Conservation (phyloP, 2,113 vertebrate genomes). For the Spilogale gracilis region DNA sequence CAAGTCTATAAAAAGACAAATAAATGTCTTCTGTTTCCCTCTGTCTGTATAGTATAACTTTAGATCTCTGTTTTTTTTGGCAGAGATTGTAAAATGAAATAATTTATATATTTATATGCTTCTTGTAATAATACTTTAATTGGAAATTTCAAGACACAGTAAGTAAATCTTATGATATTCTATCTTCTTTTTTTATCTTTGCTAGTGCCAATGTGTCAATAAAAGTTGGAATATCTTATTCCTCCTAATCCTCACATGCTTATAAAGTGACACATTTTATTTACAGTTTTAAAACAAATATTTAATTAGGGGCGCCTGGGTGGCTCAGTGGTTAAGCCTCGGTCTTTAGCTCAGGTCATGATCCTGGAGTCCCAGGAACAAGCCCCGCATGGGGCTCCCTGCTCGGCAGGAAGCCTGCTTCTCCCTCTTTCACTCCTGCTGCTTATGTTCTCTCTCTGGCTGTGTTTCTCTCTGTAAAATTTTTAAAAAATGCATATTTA, state of each 20-base stretch:
- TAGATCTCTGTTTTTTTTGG: neutral
- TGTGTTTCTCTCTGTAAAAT: no score
- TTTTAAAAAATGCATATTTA: neutral
- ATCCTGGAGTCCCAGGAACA: no score
- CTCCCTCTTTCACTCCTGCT: no score
- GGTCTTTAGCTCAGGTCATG: no score
- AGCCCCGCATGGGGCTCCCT: no score
- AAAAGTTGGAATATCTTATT: slow-evolving; percentile 48
- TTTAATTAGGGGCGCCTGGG: no score
- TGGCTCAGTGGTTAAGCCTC: no score
- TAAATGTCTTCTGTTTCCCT: neutral
- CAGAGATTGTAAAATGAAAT: neutral
- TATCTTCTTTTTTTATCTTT: slow-evolving; percentile 13
- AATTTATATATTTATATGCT: slow-evolving; percentile 24
- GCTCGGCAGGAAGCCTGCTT: no score
- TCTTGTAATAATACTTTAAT: slow-evolving; percentile 4
- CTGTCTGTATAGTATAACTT: neutral
- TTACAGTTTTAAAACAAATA: slow-evolving; percentile 24
- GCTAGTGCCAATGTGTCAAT: slow-evolving; percentile 45
- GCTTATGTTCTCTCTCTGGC: no score
- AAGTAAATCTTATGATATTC: slow-evolving; percentile 35
- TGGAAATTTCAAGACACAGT: slow-evolving; percentile 17
- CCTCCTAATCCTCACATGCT: slow-evolving; percentile 53
- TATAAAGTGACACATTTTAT: slow-evolving; percentile 57
- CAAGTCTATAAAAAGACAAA: neutral